These are phyloP conservation scores for Apus apus DNA, from an alignment of 2,113 vertebrate species.

Conservation along the genomic window DNA sequence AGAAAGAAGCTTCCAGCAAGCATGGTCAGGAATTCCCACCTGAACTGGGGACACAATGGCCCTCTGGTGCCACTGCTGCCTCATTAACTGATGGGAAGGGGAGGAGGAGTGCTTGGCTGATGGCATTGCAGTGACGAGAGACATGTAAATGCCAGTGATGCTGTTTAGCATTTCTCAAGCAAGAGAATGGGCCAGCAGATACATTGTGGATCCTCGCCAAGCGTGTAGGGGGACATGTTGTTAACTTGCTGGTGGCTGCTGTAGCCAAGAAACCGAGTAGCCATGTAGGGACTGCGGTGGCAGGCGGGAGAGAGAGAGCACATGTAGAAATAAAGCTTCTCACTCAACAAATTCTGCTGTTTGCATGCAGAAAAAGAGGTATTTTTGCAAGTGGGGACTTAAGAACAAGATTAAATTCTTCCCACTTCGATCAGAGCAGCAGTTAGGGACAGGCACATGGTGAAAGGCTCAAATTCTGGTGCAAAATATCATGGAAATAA, in stretches of 20 bases:
- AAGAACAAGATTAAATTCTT: slow-evolving; percentile 63
- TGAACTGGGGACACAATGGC: accelerated
- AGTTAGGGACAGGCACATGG: slow-evolving; percentile 59
- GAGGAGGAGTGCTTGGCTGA: slow-evolving; percentile 8
- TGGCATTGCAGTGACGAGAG: slow-evolving; percentile 33
- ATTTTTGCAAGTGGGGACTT: slow-evolving; percentile 66
- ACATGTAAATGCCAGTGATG: slow-evolving; percentile 58
- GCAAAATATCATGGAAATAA: slow-evolving; percentile 48
- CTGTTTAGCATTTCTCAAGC: slow-evolving; percentile 65
- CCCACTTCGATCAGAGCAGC: slow-evolving; percentile 57
- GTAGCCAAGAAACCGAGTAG: slow-evolving; percentile 66
- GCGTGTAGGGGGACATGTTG: slow-evolving; percentile 71
- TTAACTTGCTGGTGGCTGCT: slow-evolving; percentile 71
- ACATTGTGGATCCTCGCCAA: slow-evolving; percentile 53
- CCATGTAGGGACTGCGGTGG: slow-evolving; percentile 63
- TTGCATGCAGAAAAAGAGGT: slow-evolving; percentile 63
- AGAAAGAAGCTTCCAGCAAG: background rate
- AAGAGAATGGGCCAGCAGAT: slow-evolving; percentile 63
- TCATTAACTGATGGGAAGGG: background rate
- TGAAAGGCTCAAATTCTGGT: slow-evolving; percentile 58
- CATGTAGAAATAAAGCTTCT: slow-evolving; percentile 69
- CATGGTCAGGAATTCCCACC: background rate
- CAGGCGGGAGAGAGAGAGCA: slow-evolving; percentile 41
- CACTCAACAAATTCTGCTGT: slow-evolving; percentile 65
- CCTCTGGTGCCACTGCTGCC: background rate